Evolutionary conservation across 1,140 invertebrate species (phyloP).

Genomic region (Berghia stephanieae): DNA sequence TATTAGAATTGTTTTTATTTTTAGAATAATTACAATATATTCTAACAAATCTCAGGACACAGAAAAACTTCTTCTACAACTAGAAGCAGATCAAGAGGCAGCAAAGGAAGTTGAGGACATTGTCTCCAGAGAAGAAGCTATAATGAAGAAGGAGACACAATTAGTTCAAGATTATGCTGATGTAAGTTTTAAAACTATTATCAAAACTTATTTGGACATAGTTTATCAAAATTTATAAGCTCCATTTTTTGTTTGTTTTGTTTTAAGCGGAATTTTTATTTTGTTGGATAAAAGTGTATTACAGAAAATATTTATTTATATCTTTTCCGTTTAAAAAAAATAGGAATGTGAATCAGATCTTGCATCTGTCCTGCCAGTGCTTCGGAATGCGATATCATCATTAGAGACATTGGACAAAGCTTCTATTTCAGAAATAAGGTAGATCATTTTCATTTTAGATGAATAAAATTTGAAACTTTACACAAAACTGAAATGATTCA

Average conservation of each 20-base stretch:
- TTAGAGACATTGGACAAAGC: conserved; percentile 85
- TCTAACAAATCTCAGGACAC: conserved; percentile 52
- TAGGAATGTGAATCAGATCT: conserved; percentile 65
- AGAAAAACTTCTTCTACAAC: conserved; percentile 57
- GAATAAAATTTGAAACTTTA: no score
- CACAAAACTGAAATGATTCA: no score
- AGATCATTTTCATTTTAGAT: not conserved
- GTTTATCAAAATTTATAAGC: not conserved
- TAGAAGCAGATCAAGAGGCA: conserved; percentile 63
- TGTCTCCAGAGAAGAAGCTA: conserved; percentile 60
- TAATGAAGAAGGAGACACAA: conserved; percentile 65
- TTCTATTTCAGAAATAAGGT: conserved; percentile 83
- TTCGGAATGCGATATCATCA: conserved; percentile 83
- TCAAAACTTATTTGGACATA: not conserved
- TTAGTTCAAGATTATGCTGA: conserved; percentile 66
- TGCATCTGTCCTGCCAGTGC: conserved; percentile 74
- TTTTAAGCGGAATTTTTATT: no score
- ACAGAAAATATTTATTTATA: not conserved
- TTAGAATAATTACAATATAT: conserved; percentile 10
- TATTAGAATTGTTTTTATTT: not conserved
- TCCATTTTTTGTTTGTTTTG: no score
- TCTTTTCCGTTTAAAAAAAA: no score
- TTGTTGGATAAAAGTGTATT: not conserved
- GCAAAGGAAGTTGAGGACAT: conserved; percentile 65
- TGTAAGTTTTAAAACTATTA: conserved; percentile 54